Evolutionary conservation across 2,113 vertebrate species (phyloP).

Genomic region (Motacilla alba): DNA sequence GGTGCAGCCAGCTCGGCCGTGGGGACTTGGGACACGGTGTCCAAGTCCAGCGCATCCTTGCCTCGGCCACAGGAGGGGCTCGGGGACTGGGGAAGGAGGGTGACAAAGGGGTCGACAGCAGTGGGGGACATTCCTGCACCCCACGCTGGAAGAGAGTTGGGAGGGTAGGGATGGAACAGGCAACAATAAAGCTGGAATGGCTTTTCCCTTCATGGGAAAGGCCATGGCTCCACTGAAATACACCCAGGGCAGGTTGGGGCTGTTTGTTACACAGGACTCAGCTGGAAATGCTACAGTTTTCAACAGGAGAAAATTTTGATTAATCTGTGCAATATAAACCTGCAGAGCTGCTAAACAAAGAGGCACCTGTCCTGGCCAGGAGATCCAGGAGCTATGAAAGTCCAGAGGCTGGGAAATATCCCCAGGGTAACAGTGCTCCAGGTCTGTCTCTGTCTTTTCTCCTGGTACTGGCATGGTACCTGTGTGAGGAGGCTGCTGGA

Average conservation of each 20-base stretch:
- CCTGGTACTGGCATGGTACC: background rate
- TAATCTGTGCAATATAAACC: background rate
- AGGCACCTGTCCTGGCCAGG: background rate
- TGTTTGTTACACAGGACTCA: background rate
- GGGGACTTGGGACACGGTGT: rapidly evolving
- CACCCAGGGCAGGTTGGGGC: background rate
- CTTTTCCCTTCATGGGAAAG: background rate
- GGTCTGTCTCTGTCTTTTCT: background rate
- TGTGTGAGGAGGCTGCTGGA: background rate
- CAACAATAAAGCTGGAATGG: rapidly evolving
- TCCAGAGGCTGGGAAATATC: background rate
- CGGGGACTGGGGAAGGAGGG: background rate
- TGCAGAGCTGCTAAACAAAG: background rate
- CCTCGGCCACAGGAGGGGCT: background rate
- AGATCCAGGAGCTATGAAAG: background rate
- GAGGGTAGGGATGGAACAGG: background rate
- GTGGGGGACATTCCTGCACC: background rate
- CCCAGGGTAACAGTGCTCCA: background rate
- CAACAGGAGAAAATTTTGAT: background rate
- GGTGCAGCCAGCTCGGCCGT: background rate
- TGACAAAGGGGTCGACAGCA: background rate
- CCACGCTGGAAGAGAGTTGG: background rate
- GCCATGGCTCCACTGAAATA: background rate
- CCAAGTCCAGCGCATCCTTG: background rate
- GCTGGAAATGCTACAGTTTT: background rate